phyloP scores from a whole-genome alignment of 1,140 invertebrate genomes.

The Pseudomyrmex pallidus region DNA sequence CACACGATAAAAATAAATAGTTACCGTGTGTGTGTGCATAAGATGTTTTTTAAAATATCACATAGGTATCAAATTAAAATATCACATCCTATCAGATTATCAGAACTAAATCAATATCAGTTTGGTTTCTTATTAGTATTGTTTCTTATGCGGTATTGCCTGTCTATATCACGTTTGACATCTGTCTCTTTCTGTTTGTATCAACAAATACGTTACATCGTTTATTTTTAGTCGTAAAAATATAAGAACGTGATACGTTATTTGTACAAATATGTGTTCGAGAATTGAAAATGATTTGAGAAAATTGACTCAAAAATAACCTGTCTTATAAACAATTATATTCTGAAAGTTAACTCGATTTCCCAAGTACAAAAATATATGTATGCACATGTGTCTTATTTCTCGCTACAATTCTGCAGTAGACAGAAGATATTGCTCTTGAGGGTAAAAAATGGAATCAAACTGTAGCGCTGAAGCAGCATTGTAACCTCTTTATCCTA shows the following conservation, averaged over 20 bases:
- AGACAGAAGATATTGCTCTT: not conserved
- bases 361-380: not conserved
- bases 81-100: not conserved
- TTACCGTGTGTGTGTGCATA: not conserved
- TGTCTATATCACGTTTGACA: not conserved
- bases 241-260: not conserved
- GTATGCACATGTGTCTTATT: not conserved
- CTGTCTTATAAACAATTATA: too few relatives aligned
- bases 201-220: constrained; percentile 1
- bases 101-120: constrained; percentile 22
- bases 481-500: constrained; percentile 43
- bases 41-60: constrained; percentile 35
- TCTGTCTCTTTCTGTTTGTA: constrained; percentile 3
- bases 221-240: not conserved
- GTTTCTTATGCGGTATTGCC: too few relatives aligned
- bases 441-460: constrained; percentile 19
- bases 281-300: not conserved
- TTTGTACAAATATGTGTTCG: constrained; percentile 17
- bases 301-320: not conserved
- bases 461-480: not conserved
- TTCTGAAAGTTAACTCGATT: not conserved
- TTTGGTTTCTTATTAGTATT: not conserved
- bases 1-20: constrained; percentile 15
- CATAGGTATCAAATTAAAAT: constrained; percentile 27
- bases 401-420: not conserved